phyloP scores from a whole-genome alignment of 2,888 invertebrate species.

The Pterostichus niger region DNA sequence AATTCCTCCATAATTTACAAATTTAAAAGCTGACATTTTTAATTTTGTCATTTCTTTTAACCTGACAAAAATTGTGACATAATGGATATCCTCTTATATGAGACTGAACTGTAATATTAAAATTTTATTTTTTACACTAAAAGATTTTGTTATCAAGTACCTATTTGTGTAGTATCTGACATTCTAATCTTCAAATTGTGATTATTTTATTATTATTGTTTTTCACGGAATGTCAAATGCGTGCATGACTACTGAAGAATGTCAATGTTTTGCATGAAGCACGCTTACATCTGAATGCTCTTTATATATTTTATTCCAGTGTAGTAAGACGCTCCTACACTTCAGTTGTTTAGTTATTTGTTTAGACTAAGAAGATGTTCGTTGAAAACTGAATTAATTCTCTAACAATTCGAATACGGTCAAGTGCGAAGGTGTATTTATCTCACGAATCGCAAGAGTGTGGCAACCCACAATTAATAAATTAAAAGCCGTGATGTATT shows the following conservation, averaged over 20 bases:
- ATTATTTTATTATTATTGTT: slow-evolving; percentile 55
- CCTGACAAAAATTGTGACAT: too few relatives aligned
- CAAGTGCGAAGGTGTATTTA: slow-evolving; percentile 34
- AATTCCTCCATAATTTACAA: too few relatives aligned
- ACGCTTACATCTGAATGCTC: slow-evolving; percentile 42
- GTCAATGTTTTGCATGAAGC: slow-evolving; percentile 48
- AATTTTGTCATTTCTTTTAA: too few relatives aligned
- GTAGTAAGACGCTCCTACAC: slow-evolving; percentile 26
- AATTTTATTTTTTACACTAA: too few relatives aligned
- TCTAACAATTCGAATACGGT: slow-evolving; percentile 30
- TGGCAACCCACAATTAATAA: slow-evolving; percentile 25
- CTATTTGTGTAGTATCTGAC: background rate
- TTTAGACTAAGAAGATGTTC: background rate
- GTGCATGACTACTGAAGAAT: slow-evolving; percentile 63
- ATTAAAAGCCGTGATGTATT: slow-evolving; percentile 13
- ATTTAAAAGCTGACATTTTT: too few relatives aligned
- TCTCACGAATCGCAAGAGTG: slow-evolving; percentile 9
- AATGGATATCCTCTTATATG: too few relatives aligned
- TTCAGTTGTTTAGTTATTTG: slow-evolving; percentile 22
- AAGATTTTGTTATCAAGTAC: too few relatives aligned
- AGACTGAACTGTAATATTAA: too few relatives aligned
- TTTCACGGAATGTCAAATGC: slow-evolving; percentile 64
- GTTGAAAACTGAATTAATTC: slow-evolving; percentile 4
- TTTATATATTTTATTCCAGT: slow-evolving; percentile 55
- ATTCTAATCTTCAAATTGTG: slow-evolving; percentile 24